Conservation (phyloP, 2,888 invertebrate genomes). For the Hirtodrosophila cameraria region DNA sequence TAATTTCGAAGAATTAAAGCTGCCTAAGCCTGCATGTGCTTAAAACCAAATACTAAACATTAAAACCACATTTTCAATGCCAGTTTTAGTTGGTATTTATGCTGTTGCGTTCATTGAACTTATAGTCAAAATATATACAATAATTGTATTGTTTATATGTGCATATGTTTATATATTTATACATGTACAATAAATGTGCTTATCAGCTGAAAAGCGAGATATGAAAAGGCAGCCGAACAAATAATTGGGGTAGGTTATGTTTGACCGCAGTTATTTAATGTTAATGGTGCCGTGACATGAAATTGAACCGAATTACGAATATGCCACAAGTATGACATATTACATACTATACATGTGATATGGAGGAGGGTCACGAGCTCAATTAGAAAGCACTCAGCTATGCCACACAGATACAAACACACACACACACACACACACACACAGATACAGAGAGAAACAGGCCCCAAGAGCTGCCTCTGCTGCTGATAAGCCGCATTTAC, state of each 20-base stretch:
- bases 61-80: too few species aligned
- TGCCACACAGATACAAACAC: too few species aligned
- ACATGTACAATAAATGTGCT: conserved; percentile 32
- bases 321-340: conserved; percentile 14
- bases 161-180: neutral
- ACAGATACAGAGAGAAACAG: neutral
- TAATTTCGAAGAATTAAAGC: too few species aligned
- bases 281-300: conserved; percentile 56
- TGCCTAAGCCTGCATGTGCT: neutral
- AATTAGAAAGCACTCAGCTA: conserved; percentile 57
- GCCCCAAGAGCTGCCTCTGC: too few species aligned
- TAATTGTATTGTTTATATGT: conserved; percentile 4
- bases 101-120: conserved; percentile 61
- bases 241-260: conserved; percentile 68
- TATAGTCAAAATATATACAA: conserved; percentile 1
- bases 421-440: neutral
- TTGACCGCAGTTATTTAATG: conserved; percentile 28
- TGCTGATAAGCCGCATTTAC: conserved; percentile 51
- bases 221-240: conserved; percentile 7
- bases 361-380: conserved; percentile 50
- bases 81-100: neutral
- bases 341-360: too few species aligned
- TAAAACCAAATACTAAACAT: too few species aligned
- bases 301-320: conserved; percentile 44
- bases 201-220: conserved; percentile 45